Evolutionary conservation across 2,797 vertebrate species (phyloP), one percentile per base, ranked within the genome.

Genomic region (Coranthus polyacanthus): DNA sequence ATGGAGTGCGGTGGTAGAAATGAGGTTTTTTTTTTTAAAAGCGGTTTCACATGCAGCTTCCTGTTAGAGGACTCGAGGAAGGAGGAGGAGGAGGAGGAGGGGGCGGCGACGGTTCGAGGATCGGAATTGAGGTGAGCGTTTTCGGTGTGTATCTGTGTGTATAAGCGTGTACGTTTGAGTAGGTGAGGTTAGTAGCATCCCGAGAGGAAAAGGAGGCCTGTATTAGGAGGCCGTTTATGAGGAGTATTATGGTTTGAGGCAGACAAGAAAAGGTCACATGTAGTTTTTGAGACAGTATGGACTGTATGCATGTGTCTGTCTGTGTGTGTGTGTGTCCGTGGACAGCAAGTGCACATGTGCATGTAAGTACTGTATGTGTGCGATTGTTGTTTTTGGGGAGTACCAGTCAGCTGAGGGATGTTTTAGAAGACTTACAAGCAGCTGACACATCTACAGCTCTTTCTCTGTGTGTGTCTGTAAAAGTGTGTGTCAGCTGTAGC

Each of bases 171-270:
- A n/a, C n/a, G n/a, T 65, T 69, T 67, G 57, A 47, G 72, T 45
- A 39, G 22, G 64, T 72, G 85, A 88, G 88, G 85, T 87, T 84
- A 79, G 64, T 87, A 82, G 78, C 79, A 79, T 85, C 85, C 83
- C 78, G 56, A 75, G 38, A 74, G 66, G 60, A 78, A 60, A 54
- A 82, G 72, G 56, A 72, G 72, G 75, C 81, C 82, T 38, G 59
- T 18, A 47, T 62, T 75, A 82, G 38, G 81, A 86, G 83, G 83
- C 80, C 70, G 2, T 50, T 72, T 58, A 84, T 90, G 90, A 91
- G 91, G 91, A 90, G 84, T 90, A 89, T 88, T 70, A 83, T 90
- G 89, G 89, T 92, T 92, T 91, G 89, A 92, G 90, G 91, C 91
- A 92, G 91, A 91, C 79, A 18, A 88, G 81, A 82, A 83, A 83